phyloP scores from a whole-genome alignment of 2,113 vertebrate species.

The Danio rerio region GRCz12tu NC_133187.1:24556501-24557000 shows the following conservation, averaged over 20 bases:
- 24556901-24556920: background rate
- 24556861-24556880: constrained; percentile 14
- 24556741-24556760: constrained; percentile 42
- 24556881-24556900: background rate
- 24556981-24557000: constrained; percentile 11
- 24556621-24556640: constrained; percentile 22
- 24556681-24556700: constrained; percentile 27
- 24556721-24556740: constrained; percentile 19
- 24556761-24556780: constrained; percentile 20
- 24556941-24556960: constrained; percentile 58
- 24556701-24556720: constrained; percentile 22
- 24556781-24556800: constrained; percentile 39
- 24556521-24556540: background rate
- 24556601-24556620: constrained; percentile 31
- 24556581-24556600: constrained; percentile 5
- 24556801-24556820: background rate
- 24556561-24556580: background rate
- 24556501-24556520: background rate
- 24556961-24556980: constrained; percentile 45
- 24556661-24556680: constrained; percentile 38
- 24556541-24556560: background rate
- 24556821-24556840: constrained; percentile 38
- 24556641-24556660: constrained; percentile 13
- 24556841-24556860: background rate
- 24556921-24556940: constrained; percentile 13